Percentiles rank a stretch among this genome's conserved stretches.
phyloP scores from a whole-genome alignment of 2,888 invertebrate genomes.

The Elmis aenea region DNA sequence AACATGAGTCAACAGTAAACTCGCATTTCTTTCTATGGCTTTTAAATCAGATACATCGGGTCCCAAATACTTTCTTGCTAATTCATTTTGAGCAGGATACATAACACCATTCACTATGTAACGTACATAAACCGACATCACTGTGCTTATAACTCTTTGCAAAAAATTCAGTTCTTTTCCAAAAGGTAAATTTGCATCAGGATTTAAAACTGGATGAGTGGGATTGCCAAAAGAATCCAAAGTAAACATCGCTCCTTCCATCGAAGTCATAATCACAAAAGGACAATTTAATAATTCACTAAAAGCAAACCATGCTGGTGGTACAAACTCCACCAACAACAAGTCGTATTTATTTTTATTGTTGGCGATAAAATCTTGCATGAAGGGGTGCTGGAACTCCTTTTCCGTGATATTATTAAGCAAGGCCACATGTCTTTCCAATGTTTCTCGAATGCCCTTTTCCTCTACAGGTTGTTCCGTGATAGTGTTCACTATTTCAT shows the following conservation, averaged over 20 bases:
- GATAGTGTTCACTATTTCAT: conserved; percentile 23
- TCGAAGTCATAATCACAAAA: conserved; percentile 51
- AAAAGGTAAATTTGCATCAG: conserved; percentile 49
- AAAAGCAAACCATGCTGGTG: conserved; percentile 49
- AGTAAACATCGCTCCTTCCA: conserved; percentile 49
- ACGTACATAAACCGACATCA: neutral
- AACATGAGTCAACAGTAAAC: conserved; percentile 44
- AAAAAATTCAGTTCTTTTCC: conserved; percentile 44
- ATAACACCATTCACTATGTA: neutral
- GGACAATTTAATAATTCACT: conserved; percentile 53
- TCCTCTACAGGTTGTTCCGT: neutral
- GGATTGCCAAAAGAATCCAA: conserved; percentile 53
- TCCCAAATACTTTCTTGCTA: conserved; percentile 25
- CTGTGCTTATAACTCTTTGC: conserved; percentile 25
- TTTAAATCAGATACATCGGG: conserved; percentile 15
- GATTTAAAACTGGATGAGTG: conserved; percentile 50
- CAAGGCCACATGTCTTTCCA: conserved; percentile 32
- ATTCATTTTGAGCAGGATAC: no score
- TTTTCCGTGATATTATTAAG: conserved; percentile 11
- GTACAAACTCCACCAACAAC: conserved; percentile 53
- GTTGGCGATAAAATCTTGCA: conserved; percentile 35
- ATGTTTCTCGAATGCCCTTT: neutral
- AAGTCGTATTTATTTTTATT: conserved; percentile 51
- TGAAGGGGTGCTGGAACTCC: conserved; percentile 29
- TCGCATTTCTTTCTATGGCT: conserved; percentile 32